A percentile compares a stretch with the other conserved stretches of the same genome.
phyloP scores from a whole-genome alignment of 2,888 invertebrate genomes.

The Lysandra coridon region DNA sequence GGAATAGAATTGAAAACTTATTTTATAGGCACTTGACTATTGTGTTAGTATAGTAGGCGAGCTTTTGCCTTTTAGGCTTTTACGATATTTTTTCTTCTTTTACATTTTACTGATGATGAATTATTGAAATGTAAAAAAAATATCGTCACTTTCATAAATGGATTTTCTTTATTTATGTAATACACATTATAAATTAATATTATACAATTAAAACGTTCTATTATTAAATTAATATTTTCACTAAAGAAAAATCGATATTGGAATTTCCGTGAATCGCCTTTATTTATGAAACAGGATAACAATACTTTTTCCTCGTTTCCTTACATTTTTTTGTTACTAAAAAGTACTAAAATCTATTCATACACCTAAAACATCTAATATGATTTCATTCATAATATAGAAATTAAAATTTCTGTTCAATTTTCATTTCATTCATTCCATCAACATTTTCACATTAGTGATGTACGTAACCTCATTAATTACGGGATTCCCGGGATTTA shows the following conservation, averaged over 20 bases:
- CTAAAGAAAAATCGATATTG: conserved; percentile 6
- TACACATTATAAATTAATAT: not conserved
- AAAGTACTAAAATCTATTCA: too few relatives aligned
- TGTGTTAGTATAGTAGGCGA: conserved; percentile 9
- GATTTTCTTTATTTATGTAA: not conserved
- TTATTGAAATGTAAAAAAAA: not conserved
- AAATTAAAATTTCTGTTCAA: not conserved
- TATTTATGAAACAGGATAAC: not conserved
- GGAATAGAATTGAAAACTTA: not conserved
- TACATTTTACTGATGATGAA: not conserved
- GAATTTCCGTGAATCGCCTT: not conserved
- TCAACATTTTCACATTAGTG: not conserved
- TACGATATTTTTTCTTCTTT: not conserved
- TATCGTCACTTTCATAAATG: not conserved
- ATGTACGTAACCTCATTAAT: not conserved
- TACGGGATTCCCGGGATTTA: not conserved
- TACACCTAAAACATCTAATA: too few relatives aligned
- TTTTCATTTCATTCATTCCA: not conserved
- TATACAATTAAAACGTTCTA: conserved; percentile 2
- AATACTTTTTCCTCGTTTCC: not conserved
- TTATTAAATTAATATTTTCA: not conserved
- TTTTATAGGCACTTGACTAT: not conserved
- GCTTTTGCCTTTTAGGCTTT: not conserved
- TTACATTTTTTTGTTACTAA: too few relatives aligned
- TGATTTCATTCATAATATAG: too few relatives aligned